A percentile compares a stretch with the other conserved stretches of the same genome.
phyloP scores from a whole-genome alignment of 1,140 invertebrate species.

The Drosophila ambigua region DNA sequence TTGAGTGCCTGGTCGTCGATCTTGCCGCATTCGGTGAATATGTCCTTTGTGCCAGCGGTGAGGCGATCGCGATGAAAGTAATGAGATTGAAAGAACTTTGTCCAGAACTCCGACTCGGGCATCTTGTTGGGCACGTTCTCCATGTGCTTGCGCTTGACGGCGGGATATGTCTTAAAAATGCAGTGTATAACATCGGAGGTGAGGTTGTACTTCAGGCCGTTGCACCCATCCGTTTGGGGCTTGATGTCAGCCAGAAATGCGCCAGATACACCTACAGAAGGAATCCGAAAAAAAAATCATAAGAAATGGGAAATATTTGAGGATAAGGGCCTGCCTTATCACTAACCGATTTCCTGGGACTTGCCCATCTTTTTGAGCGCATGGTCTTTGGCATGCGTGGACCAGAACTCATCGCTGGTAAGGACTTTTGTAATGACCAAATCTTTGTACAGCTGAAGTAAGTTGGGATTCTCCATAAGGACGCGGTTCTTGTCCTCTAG shows the following conservation, averaged over 20 bases:
- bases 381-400: constrained; percentile 92
- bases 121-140: constrained; percentile 98
- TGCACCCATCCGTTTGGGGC: constrained; percentile 98
- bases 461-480: constrained; percentile 91
- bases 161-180: constrained; percentile 99
- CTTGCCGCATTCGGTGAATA: constrained; percentile 98
- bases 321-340: not conserved
- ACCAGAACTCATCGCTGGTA: constrained; percentile 98
- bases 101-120: constrained; percentile 99
- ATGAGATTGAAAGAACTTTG: constrained; percentile 99
- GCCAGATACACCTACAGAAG: constrained; percentile 89
- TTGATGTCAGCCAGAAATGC: constrained; percentile 97
- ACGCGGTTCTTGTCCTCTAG: constrained; percentile 94
- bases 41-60: constrained; percentile 93
- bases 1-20: constrained; percentile 95
- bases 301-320: not conserved
- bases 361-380: constrained; percentile 89
- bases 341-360: constrained; percentile 92
- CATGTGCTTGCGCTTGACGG: constrained; percentile 97
- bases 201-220: constrained; percentile 98
- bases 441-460: constrained; percentile 95
- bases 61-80: constrained; percentile 99
- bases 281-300: not conserved
- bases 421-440: constrained; percentile 97
- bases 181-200: constrained; percentile 98